Base-by-base conservation (phyloP, 2,113 vertebrate species). In the Leucosticte australis region DNA sequence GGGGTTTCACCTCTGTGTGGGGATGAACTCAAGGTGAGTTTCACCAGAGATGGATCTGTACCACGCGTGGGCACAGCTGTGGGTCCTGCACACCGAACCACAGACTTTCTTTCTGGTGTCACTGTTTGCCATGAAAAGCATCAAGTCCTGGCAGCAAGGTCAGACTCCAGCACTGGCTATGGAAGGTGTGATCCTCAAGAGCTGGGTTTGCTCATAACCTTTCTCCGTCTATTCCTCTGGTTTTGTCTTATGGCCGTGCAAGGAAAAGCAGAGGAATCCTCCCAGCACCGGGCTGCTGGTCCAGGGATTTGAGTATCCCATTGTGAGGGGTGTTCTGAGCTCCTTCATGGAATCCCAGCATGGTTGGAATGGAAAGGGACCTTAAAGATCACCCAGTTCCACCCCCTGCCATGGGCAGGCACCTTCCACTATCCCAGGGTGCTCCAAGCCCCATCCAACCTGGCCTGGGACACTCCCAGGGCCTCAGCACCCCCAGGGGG, bases 371-470 rank as follows among this genome's bases (percentile, higher is more conserved):
- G 31, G 62, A 24, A 24, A 49, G 15, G 17, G 8, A 55, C 2
- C 11, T 41, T 31, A 35, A 42, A 35, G 8, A 2, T 9, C 31
- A 15, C 2, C 17, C 26, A 18, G 6, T 47, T 4, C 46, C 53
- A n/a, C 17, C 24, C 19, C 7, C 12, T 65, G 42, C 12, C 44
- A 20, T 3, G 22, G 37, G 8, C 39, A n/a, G 33, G 26, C 47
- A 35, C 2, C 6, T 76, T 3, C 4, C 41, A 23, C 21, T 3
- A 4, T 5, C n/a, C n/a, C 87, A 83, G 41, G 21, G 0, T 27
- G 39, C 24, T 53, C 39, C 67, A 64, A 71, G 24, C 6, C 8
- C 26, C 0, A 0, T 50, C 50, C 63, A 69, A 0, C 47, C 47
- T 55, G 30, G 11, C 21, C 55, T 33, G 2, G 47, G 63, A 14